phyloP scores from a whole-genome alignment of 2,797 vertebrate species.

The Microchirus variegatus region DNA sequence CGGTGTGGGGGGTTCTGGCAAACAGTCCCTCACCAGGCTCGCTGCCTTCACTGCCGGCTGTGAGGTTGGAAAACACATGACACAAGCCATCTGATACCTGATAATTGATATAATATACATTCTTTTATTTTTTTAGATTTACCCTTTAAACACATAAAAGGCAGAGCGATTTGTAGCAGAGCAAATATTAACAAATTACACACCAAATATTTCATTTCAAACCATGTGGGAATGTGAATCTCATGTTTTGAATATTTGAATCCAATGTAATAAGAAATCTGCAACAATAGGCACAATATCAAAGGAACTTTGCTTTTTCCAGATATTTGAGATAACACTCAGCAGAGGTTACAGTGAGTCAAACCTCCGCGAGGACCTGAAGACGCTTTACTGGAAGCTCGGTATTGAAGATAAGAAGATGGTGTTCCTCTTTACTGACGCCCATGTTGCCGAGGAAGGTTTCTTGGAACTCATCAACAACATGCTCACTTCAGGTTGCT shows the following conservation, averaged over 20 bases:
- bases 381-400: constrained; percentile 88
- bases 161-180: not conserved
- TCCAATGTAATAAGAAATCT: too few species aligned
- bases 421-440: constrained; percentile 94
- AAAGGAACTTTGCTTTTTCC: constrained; percentile 16
- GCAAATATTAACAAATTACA: not conserved
- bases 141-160: not conserved
- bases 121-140: not conserved
- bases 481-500: constrained; percentile 95
- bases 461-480: constrained; percentile 98
- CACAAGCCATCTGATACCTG: not conserved
- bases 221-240: not conserved
- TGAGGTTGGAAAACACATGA: constrained; percentile 80
- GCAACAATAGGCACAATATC: too few species aligned
- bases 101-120: not conserved
- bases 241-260: too few species aligned
- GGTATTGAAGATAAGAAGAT: constrained; percentile 89
- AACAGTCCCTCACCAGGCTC: constrained; percentile 91
- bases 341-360: constrained; percentile 91
- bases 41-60: constrained; percentile 90
- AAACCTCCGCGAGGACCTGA: constrained; percentile 92
- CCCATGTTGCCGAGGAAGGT: constrained; percentile 92
- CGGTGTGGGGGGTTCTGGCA: constrained; percentile 93
- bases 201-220: not conserved
- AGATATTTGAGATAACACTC: constrained; percentile 94